A percentile compares a stretch with the other conserved stretches of the same genome.
Evolutionary conservation across 2,113 vertebrate genomes (phyloP).

Genomic region (Ailurus styani): DNA sequence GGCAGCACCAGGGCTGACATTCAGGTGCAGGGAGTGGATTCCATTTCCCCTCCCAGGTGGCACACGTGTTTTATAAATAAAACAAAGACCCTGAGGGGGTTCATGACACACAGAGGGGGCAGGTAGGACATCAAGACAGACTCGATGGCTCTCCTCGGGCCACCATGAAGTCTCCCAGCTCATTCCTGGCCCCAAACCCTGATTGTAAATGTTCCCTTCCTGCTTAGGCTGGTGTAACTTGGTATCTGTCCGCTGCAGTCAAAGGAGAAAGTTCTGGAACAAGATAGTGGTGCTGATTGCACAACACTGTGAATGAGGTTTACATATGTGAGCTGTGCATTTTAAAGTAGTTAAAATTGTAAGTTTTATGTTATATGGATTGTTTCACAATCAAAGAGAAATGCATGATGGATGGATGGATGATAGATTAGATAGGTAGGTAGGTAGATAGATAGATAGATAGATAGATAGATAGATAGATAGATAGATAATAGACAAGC

Average conservation of each 20-base stretch:
- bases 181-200: background rate
- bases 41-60: background rate
- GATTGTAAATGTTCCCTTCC: too few species aligned
- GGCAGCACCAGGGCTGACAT: accelerated
- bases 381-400: background rate
- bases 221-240: background rate
- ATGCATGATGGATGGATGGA: background rate
- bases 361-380: background rate
- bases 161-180: too few species aligned
- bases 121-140: accelerated
- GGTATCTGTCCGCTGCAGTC: background rate
- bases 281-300: background rate
- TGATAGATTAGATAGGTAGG: background rate
- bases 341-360: background rate
- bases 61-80: too few species aligned
- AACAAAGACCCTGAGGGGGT: background rate
- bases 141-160: background rate
- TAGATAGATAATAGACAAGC: background rate
- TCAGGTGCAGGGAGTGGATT: background rate
- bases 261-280: background rate
- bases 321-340: accelerated
- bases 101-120: background rate
- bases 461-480: background rate
- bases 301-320: background rate
- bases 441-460: background rate